Base-by-base conservation (phyloP, 2,888 invertebrate genomes). In the Ptychoptera albimana region DNA sequence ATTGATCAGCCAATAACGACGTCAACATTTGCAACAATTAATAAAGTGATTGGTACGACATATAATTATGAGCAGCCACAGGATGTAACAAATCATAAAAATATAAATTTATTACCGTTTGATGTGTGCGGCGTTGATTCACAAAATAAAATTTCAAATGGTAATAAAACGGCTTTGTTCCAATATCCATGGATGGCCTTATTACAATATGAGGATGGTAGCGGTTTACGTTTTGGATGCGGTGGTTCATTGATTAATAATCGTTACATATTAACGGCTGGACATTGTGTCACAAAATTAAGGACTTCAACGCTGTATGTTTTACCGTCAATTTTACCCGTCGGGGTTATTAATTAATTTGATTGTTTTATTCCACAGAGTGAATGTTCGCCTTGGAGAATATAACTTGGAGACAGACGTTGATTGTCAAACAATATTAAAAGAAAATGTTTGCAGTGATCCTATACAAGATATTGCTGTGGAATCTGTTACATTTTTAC, bases 151-250 rank as follows among this genome's bases (percentile, higher is more conserved):
- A 73, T 84, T 39, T 63, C 72, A 16, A 72, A 73, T 2, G 83
- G 82, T 0, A 69, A 74, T 38, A 63, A 68, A 46, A 76, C 82
- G 0, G 60, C 59, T 1, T 57, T 81, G 5, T 72, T 69, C 36
- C 77, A 82, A 52, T 80, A 74, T 61, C 83, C 83, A 0, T 84
- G 82, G 82, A 77, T 83, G 79, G 80, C 76, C 0, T 63, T 82
- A 2, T 57, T 84, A n/a, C 71, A 73, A 2, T 84, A 82, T 51
- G 57, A 66, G 41, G 60, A 66, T 45, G 16, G 45, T 0, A 52
- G 52, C 2, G 46, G 52, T 13, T 16, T 45, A 6, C 48, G 45
- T 36, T 58, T 70, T 58, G 63, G 61, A 15, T 62, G 62, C 45
- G 63, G 58, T n/a, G 63, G 60, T 14, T 54, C 60, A 11, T 45